Conservation (phyloP, 2,888 invertebrate genomes). For the Drosophila eohydei region DNA sequence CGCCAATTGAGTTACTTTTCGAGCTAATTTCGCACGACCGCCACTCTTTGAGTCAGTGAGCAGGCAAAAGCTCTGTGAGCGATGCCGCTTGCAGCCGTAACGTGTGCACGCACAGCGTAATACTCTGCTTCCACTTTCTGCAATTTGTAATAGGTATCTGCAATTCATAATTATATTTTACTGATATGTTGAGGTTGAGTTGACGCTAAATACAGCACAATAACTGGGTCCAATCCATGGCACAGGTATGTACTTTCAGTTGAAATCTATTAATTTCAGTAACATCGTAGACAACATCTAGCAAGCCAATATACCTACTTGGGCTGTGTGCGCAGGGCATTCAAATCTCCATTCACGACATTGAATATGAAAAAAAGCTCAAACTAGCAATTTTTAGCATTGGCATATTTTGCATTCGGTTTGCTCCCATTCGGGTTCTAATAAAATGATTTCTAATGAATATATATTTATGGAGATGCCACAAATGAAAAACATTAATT, state of each 20-base stretch:
- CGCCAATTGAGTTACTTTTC: conserved; percentile 72
- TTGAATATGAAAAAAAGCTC: background rate
- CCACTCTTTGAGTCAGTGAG: conserved; percentile 41
- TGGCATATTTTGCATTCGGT: background rate
- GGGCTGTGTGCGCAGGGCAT: background rate
- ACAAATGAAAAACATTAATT: background rate
- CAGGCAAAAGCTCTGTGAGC: conserved; percentile 49
- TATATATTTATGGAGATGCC: background rate
- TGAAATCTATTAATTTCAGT: background rate
- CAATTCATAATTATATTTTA: no score
- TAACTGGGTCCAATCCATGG: no score
- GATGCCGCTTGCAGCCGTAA: background rate
- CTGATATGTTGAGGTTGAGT: no score
- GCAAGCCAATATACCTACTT: background rate
- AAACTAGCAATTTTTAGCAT: background rate
- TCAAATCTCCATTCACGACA: background rate
- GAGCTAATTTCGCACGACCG: conserved; percentile 45
- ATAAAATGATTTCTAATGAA: background rate
- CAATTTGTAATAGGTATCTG: background rate
- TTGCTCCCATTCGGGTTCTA: background rate
- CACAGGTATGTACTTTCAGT: background rate
- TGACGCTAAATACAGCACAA: no score
- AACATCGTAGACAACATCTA: no score
- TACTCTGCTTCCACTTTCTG: background rate
- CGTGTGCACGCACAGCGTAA: no score